Base-by-base conservation (phyloP, 2,888 invertebrate species). In the Rhogogaster chlorosoma region DNA sequence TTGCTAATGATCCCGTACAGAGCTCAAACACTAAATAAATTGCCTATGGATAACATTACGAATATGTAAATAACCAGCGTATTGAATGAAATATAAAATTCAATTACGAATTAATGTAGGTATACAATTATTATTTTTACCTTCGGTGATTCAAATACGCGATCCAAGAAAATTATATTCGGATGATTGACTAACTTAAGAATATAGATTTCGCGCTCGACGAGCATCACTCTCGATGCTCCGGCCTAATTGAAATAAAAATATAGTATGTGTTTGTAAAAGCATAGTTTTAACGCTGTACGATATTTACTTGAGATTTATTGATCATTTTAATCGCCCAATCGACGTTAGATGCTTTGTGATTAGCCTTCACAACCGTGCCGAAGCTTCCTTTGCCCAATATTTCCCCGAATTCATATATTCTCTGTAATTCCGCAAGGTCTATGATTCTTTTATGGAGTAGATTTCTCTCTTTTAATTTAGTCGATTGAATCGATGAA, bases 11-110 rank as follows among this genome's bases (percentile, higher is more conserved):
- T 29, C 94, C 94, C 29, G 92, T 91, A 90, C 95, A 95, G 70
- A 94, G 90, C 90, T 95, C 95, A 90, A 95, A 93, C 15, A 95
- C 93, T 87, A 95, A 91, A 90, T 94, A 95, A 90, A 95, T 94
- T 89, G 94, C 94, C 92, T 88, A 84, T 5, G 29, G n/a, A 49
- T 93, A 88, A 64, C 88, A 88, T 38, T 71, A 26, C 18, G 36
- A n/a, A 42, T n/a, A n/a, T 42, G 38, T n/a, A 22, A 15, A 45
- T 45, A 4, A 26, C 26, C 10, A 26, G 12, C 71, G 38, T 36
- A 22, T 42, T 42, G 3, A 18, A 32, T 10, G 32, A 29, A 67
- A 15, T 67, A 32, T 32, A 67, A 4, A 29, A 3, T 67, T 67
- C 15, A 18, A 77, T 32, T 22, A 42, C 4, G 4, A 15, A 75